Conservation (phyloP, 2,888 invertebrate genomes). For the Calliscelio sp. region DNA sequence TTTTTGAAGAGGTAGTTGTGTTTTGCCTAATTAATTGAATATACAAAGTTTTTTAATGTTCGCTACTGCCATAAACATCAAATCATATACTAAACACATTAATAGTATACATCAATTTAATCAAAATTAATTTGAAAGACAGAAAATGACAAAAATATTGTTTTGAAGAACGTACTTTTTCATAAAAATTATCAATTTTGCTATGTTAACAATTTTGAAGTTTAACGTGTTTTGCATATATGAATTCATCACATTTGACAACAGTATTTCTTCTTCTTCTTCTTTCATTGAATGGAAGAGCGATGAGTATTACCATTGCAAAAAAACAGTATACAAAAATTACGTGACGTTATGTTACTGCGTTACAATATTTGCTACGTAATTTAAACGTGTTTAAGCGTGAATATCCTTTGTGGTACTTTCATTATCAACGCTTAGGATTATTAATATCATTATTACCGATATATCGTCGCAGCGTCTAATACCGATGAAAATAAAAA, state of each 20-base stretch:
- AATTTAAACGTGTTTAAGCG: constrained; percentile 58
- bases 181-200: constrained; percentile 43
- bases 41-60: constrained; percentile 38
- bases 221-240: background rate
- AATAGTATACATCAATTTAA: background rate
- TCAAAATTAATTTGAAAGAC: background rate
- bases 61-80: constrained; percentile 34
- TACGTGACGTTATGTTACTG: constrained; percentile 58
- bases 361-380: constrained; percentile 46
- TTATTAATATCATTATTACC: constrained; percentile 14
- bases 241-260: constrained; percentile 30
- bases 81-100: background rate
- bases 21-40: too few species aligned
- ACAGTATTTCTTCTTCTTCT: constrained; percentile 53
- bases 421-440: constrained; percentile 36
- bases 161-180: constrained; percentile 61
- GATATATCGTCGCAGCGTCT: constrained; percentile 7
- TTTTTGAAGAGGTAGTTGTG: too few species aligned
- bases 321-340: constrained; percentile 47
- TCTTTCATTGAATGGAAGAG: constrained; percentile 46
- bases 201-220: constrained; percentile 11
- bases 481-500: background rate
- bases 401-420: constrained; percentile 41
- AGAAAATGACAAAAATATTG: background rate
- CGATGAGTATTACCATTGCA: constrained; percentile 31